Base-by-base conservation (phyloP, 2,888 invertebrate species). In the Polydrusus pterygomalis region DNA sequence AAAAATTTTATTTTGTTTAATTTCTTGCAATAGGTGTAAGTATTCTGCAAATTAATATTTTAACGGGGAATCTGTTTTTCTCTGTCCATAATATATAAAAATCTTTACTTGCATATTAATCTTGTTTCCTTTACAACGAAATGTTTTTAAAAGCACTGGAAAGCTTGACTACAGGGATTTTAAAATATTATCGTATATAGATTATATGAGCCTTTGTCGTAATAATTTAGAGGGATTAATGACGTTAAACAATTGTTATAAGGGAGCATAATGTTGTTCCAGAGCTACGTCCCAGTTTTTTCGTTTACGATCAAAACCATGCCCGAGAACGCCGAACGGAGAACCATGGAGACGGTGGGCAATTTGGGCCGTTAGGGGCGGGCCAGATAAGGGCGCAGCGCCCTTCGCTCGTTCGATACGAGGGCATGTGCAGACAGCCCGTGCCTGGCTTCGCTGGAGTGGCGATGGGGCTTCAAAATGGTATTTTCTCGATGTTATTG, bases 281-380 rank as follows among this genome's bases (percentile, higher is more conserved):
- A 47, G 25, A 15, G 43, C 45, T 45, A 63, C 47, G 43, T 63
- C 43, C 43, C 9, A 20, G 10, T 63, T 63, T 15, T 54, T 20
- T 1, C 58, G 58, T 69, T 58, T 69, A 69, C 40, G 45, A 58
- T 38, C 17, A 2, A n/a, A 34, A 10, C 15, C 58, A 34, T 58
- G 34, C 15, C 58, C 34, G 45, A 65, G 38, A 47, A 58, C 58
- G 72, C 72, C 34, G 65, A 45, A 72, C 58, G 18, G 47, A 72
- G 72, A 65, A 72, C 72, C 72, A 72, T 72, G 72, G 72, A 72
- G 72, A 72, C 73, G 62, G 62, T 74, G 68, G 68, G 68, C 68
- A 68, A 74, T 74, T 74, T 68, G 60, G 51, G 62, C 68, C 67
- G 34, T 68, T 43, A 51, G 67, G 73, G 73, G 73, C 73, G 73